Conservation (phyloP, 1,140 invertebrate genomes). For the Tetraneura akinire region DNA sequence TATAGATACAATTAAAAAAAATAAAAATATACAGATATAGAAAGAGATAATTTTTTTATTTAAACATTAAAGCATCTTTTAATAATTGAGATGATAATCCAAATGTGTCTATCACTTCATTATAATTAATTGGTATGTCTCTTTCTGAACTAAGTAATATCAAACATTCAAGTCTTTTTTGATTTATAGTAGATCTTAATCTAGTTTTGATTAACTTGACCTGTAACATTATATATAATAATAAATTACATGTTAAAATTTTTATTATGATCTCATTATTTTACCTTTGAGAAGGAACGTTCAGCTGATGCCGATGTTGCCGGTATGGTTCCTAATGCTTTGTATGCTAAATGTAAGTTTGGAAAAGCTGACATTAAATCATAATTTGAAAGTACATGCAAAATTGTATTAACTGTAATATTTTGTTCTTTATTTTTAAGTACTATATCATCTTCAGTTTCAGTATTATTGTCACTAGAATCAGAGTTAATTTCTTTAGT, state of each 20-base stretch:
- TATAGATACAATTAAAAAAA: not conserved
- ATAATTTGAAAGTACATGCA: conserved; percentile 1
- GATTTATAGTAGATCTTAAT: not conserved
- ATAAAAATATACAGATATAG: not conserved
- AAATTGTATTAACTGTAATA: not conserved
- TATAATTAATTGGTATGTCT: conserved; percentile 8
- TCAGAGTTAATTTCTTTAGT: not conserved
- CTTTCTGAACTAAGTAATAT: not conserved
- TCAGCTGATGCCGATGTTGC: not conserved
- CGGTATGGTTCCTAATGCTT: not conserved
- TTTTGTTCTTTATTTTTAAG: not conserved
- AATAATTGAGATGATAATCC: conserved; percentile 6
- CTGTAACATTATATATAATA: not conserved
- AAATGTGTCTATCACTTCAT: conserved; percentile 1
- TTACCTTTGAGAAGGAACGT: not conserved
- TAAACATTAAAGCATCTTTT: conserved; percentile 4
- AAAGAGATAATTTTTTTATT: not conserved
- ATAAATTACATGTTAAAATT: not conserved
- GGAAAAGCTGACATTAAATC: conserved; percentile 14
- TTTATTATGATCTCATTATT: not conserved
- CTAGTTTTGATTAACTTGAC: conserved; percentile 15
- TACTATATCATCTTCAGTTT: not conserved
- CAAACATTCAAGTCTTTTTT: not conserved
- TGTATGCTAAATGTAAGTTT: not conserved
- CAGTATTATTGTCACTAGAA: conserved; percentile 3